phyloP scores from a whole-genome alignment of 2,797 vertebrate species.

The Sebastes ruberrimus region DNA sequence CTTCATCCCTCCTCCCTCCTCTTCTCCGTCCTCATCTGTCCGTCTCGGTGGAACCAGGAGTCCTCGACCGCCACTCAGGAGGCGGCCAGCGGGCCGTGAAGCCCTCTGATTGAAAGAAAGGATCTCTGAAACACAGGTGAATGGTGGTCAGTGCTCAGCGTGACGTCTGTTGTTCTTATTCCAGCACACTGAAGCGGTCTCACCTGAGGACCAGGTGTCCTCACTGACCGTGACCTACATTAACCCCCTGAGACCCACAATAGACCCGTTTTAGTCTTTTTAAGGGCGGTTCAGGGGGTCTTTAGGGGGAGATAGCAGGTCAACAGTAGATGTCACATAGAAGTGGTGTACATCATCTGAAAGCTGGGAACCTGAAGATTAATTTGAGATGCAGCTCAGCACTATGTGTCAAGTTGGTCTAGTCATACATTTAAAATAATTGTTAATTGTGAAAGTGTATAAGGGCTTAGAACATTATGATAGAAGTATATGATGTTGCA shows the following conservation, averaged over 20 bases:
- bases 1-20: constrained; percentile 26
- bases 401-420: too few relatives aligned
- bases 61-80: constrained; percentile 24
- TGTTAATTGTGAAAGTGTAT: too few relatives aligned
- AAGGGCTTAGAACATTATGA: too few relatives aligned
- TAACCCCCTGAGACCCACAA: too few relatives aligned
- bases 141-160: not conserved
- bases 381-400: too few relatives aligned
- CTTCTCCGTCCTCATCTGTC: not conserved
- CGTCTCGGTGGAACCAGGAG: constrained; percentile 15
- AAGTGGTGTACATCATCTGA: too few relatives aligned
- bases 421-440: too few relatives aligned
- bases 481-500: too few relatives aligned
- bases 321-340: too few relatives aligned
- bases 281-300: rapidly evolving
- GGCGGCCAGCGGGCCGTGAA: not conserved
- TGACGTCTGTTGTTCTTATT: not conserved
- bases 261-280: too few relatives aligned
- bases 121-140: not conserved
- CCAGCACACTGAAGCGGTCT: not conserved
- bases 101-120: constrained; percentile 41
- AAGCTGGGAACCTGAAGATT: too few relatives aligned
- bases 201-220: not conserved
- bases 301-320: too few relatives aligned
- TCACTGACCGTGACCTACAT: not conserved